These are phyloP conservation scores for Turdus rufiventris DNA, from an alignment of 2,113 vertebrate species.

Conservation along the genomic window DNA sequence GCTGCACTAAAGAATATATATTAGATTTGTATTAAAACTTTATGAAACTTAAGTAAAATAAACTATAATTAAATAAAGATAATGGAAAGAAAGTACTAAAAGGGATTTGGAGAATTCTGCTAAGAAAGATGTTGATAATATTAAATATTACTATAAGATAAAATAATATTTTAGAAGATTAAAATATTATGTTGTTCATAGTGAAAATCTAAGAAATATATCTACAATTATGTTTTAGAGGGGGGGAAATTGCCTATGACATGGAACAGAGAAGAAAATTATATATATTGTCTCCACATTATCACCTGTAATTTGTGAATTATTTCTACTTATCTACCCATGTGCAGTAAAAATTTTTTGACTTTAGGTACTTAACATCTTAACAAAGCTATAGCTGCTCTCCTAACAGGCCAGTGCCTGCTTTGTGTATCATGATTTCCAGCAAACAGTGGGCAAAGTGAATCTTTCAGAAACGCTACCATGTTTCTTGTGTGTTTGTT, in stretches of 20 bases:
- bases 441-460: neutral
- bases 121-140: neutral
- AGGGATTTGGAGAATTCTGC: neutral
- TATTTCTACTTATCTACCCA: neutral
- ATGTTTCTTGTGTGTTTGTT: neutral
- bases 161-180: neutral
- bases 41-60: neutral
- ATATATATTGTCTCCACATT: neutral
- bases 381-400: neutral
- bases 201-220: neutral
- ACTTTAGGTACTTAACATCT: neutral
- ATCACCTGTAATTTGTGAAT: neutral
- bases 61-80: neutral
- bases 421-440: rapidly evolving
- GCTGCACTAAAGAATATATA: neutral
- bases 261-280: neutral
- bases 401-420: neutral
- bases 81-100: neutral
- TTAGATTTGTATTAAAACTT: neutral
- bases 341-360: neutral
- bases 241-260: rapidly evolving
- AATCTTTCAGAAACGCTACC: neutral
- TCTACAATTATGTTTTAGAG: neutral
- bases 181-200: neutral
- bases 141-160: neutral